These are phyloP conservation scores for Jacana jacana DNA, from an alignment of 2,113 vertebrate genomes.

Conservation along the genomic window DNA sequence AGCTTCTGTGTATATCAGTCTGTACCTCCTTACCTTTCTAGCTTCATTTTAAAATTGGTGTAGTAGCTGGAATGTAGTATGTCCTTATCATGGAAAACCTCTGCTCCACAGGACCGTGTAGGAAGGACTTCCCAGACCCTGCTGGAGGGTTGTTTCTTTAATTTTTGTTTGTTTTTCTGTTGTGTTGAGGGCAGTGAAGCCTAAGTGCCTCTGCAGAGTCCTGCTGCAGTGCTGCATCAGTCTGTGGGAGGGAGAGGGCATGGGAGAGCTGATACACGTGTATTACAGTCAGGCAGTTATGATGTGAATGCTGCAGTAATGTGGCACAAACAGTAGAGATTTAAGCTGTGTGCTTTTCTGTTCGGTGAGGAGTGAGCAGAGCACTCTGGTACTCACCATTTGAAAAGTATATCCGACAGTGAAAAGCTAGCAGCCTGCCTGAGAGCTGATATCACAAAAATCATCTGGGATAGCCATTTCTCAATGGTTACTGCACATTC, in stretches of 20 bases:
- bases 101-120: background rate
- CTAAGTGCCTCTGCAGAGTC: background rate
- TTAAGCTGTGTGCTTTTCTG: background rate
- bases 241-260: background rate
- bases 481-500: background rate
- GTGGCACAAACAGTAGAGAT: too few species aligned
- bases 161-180: background rate
- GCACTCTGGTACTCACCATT: background rate
- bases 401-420: fast-evolving
- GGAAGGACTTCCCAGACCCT: background rate
- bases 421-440: background rate
- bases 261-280: background rate
- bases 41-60: background rate
- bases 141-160: too few species aligned
- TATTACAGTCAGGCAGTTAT: background rate
- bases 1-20: background rate
- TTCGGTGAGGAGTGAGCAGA: background rate
- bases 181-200: background rate
- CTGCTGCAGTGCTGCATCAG: background rate
- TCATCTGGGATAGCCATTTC: too few species aligned
- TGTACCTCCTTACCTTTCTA: background rate
- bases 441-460: too few species aligned
- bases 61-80: background rate
- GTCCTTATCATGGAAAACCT: background rate
- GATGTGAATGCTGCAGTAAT: too few species aligned